Percentiles rank a stretch among this genome's conserved stretches.
Evolutionary conservation across 2,888 invertebrate genomes (phyloP).

Genomic region (Panopea generosa): DNA sequence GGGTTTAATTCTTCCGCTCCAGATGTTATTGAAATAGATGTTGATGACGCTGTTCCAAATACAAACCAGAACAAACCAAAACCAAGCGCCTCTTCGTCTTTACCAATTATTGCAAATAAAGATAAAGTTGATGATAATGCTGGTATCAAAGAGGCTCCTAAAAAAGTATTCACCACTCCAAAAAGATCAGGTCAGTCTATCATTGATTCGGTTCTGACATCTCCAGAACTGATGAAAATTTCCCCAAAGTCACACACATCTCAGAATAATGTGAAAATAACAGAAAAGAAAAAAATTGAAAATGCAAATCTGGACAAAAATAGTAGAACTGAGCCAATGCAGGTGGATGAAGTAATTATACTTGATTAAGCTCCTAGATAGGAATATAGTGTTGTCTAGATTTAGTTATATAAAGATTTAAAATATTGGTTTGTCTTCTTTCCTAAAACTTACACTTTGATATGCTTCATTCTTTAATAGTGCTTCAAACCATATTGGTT

Average conservation of each 20-base stretch:
- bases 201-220: constrained; percentile 29
- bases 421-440: too few relatives aligned
- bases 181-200: constrained; percentile 2
- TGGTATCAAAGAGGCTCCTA: not conserved
- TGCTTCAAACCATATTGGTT: too few relatives aligned
- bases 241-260: constrained; percentile 11
- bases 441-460: too few relatives aligned
- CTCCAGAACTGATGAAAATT: constrained; percentile 49
- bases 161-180: constrained; percentile 8
- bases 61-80: not conserved
- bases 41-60: not conserved
- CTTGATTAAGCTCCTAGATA: constrained; percentile 12
- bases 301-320: not conserved
- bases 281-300: not conserved
- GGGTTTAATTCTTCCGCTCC: not conserved
- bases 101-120: not conserved
- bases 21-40: too few relatives aligned
- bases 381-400: too few relatives aligned
- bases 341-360: constrained; percentile 25
- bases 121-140: not conserved
- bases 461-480: too few relatives aligned
- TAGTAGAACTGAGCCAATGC: constrained; percentile 9
- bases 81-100: not conserved
- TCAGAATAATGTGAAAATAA: not conserved
- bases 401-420: too few relatives aligned